Conservation (phyloP, 2,797 vertebrate genomes). For the Paramormyrops hopkinsi region DNA sequence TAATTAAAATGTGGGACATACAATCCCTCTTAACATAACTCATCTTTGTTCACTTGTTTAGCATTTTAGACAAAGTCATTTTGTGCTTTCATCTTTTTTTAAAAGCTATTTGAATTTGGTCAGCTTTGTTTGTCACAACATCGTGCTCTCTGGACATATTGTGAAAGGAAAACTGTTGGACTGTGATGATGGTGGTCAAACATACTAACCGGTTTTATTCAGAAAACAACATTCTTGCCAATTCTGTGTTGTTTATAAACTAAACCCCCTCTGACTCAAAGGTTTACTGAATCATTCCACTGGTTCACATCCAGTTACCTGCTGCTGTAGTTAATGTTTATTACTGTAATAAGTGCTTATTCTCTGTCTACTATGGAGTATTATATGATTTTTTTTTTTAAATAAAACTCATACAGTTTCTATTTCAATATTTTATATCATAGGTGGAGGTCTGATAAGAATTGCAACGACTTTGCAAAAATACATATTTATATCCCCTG, state of each 20-base stretch:
- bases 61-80: not conserved
- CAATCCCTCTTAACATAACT: not conserved
- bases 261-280: not conserved
- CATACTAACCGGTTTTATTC: not conserved
- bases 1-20: not conserved
- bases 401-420: not conserved
- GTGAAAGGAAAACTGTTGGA: not conserved
- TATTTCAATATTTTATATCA: not conserved
- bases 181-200: not conserved
- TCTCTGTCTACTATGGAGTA: not conserved
- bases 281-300: not conserved
- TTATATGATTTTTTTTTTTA: not conserved
- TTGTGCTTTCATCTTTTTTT: not conserved
- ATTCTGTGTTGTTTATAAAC: not conserved
- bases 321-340: not conserved
- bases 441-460: not conserved
- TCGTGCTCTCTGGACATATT: not conserved
- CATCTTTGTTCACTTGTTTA: not conserved
- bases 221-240: not conserved
- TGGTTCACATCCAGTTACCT: not conserved
- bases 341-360: not conserved
- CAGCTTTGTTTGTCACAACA: not conserved
- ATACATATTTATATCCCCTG: not conserved
- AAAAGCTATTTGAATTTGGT: not conserved
- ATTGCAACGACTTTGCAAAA: not conserved